Evolutionary conservation across 1,140 invertebrate species (phyloP).

Genomic region (Meloidogyne floridensis): DNA sequence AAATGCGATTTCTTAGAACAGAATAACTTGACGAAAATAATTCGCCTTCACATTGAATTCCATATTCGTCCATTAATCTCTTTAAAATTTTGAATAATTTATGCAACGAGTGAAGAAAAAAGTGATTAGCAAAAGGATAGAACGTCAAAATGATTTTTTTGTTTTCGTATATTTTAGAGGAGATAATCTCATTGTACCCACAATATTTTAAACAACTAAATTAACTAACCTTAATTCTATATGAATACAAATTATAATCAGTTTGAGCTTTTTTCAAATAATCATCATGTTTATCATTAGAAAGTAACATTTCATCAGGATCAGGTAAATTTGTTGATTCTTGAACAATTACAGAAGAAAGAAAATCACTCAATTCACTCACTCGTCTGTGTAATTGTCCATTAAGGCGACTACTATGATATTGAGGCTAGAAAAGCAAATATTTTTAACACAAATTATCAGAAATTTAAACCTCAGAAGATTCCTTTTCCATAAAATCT

Average conservation of each 20-base stretch:
- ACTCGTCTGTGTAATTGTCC: conserved; percentile 29
- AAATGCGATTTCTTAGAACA: conserved; percentile 35
- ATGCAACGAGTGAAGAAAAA: neutral
- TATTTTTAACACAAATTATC: neutral
- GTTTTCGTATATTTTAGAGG: no score
- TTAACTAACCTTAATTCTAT: conserved; percentile 26
- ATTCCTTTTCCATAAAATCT: conserved; percentile 60
- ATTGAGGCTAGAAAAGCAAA: conserved; percentile 14
- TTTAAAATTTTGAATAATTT: conserved; percentile 23
- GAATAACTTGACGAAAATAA: conserved; percentile 45
- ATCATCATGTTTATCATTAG: neutral
- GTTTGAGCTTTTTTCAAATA: conserved; percentile 28
- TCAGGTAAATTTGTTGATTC: conserved; percentile 24
- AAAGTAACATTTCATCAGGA: conserved; percentile 24
- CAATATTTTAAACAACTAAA: neutral
- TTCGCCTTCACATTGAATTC: conserved; percentile 54
- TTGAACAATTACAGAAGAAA: conserved; percentile 26
- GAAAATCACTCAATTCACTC: conserved; percentile 23
- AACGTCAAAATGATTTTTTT: no score
- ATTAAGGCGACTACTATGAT: conserved; percentile 36
- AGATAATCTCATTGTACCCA: neutral
- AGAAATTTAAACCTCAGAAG: conserved; percentile 16
- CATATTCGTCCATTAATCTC: conserved; percentile 56
- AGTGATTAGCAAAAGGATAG: neutral
- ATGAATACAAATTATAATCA: conserved; percentile 30